A percentile compares a stretch with the other conserved stretches of the same genome.
Evolutionary conservation across 1,140 invertebrate genomes (phyloP).

Genomic region (Zaprionus ornatus): DNA sequence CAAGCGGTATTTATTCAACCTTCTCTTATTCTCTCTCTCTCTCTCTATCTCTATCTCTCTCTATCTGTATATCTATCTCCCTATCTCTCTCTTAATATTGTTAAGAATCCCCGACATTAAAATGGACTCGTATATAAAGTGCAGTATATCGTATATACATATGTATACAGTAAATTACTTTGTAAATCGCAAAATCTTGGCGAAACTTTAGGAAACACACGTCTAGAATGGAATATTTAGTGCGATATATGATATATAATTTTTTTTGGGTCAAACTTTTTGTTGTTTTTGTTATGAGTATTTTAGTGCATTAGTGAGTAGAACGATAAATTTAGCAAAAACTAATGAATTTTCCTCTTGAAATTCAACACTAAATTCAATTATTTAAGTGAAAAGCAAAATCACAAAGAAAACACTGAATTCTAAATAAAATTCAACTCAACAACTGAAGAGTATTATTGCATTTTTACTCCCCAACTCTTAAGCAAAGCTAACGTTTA

Average conservation of each 20-base stretch:
- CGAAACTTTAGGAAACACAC: conserved; percentile 12
- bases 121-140: neutral
- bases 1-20: conserved; percentile 4
- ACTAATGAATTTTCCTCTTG: conserved; percentile 75
- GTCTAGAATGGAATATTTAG: conserved; percentile 27
- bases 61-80: neutral
- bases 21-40: neutral
- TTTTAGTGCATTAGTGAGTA: conserved; percentile 44
- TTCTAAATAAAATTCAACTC: conserved; percentile 18
- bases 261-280: neutral
- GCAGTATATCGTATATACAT: neutral
- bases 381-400: conserved; percentile 57
- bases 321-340: conserved; percentile 38
- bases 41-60: neutral
- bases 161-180: conserved; percentile 27
- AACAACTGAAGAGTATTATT: neutral
- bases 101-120: neutral
- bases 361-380: conserved; percentile 70
- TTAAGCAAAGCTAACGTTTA: neutral
- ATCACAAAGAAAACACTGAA: conserved; percentile 63
- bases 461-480: neutral
- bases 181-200: conserved; percentile 2
- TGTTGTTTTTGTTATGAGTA: conserved; percentile 44
- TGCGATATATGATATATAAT: conserved; percentile 7
- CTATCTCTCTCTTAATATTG: neutral